phyloP scores from a whole-genome alignment of 1,140 invertebrate species.

The Solenopsis fugax region DNA sequence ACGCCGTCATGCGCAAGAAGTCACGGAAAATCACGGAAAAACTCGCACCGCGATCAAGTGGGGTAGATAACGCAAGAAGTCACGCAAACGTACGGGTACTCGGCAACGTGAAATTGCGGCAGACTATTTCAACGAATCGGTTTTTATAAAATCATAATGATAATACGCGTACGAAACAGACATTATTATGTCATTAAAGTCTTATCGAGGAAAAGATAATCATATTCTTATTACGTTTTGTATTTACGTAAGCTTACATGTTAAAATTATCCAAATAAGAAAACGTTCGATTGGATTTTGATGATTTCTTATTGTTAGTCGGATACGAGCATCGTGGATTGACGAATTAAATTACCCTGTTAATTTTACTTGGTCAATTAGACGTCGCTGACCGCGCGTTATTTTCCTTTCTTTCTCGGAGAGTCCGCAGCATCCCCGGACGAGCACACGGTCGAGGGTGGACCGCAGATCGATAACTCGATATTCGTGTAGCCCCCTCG shows the following conservation, averaged over 20 bases:
- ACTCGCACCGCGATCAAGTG: constrained; percentile 6
- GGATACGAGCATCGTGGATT: neutral
- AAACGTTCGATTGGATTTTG: neutral
- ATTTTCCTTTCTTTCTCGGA: constrained; percentile 38
- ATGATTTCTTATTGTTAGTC: neutral
- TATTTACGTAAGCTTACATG: neutral
- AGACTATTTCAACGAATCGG: neutral
- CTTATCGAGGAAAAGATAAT: neutral
- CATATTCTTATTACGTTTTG: neutral
- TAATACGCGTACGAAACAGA: neutral
- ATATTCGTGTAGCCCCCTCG: constrained; percentile 59
- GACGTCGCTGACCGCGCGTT: constrained; percentile 8
- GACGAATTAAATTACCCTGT: neutral
- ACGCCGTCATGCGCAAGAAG: constrained; percentile 36
- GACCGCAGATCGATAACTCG: constrained; percentile 72
- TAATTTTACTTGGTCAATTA: neutral
- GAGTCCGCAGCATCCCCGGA: constrained; percentile 39
- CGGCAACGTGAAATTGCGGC: neutral
- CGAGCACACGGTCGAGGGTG: constrained; percentile 48
- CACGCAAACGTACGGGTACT: constrained; percentile 15
- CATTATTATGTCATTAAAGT: neutral
- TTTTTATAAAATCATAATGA: neutral
- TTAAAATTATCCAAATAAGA: neutral
- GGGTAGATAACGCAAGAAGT: constrained; percentile 37
- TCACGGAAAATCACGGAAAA: constrained; percentile 38